Conservation (phyloP, 2,797 vertebrate species). For the Danio kyathit region DNA sequence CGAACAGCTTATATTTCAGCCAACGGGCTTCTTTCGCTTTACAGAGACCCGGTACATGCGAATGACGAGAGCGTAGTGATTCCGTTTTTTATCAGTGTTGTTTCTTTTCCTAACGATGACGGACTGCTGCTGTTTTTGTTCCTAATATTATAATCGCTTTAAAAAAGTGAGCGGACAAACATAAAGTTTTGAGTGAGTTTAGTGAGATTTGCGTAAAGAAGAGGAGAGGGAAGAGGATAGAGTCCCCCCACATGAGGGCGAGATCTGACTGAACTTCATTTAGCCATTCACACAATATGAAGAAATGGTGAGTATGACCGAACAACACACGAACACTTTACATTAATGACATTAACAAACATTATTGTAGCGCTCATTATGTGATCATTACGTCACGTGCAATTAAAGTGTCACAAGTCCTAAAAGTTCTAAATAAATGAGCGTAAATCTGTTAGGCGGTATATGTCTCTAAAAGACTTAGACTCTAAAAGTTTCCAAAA, state of each 20-base stretch:
- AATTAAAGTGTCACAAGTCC: background rate
- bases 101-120: constrained; percentile 38
- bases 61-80: constrained; percentile 41
- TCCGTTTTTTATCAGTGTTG: constrained; percentile 12
- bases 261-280: constrained; percentile 80
- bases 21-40: constrained; percentile 62
- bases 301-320: constrained; percentile 82
- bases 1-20: constrained; percentile 65
- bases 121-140: constrained; percentile 51
- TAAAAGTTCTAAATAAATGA: background rate
- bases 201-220: constrained; percentile 63
- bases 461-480: background rate
- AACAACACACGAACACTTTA: constrained; percentile 48
- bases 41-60: constrained; percentile 50
- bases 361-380: background rate
- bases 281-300: constrained; percentile 80
- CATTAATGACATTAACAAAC: background rate
- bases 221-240: constrained; percentile 68
- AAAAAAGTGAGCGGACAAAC: constrained; percentile 57
- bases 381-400: background rate
- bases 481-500: constrained; percentile 15
- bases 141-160: constrained; percentile 45
- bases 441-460: background rate
- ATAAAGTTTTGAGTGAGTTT: constrained; percentile 57
- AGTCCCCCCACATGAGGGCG: constrained; percentile 85